These are phyloP conservation scores for Nematolebias whitei DNA, from an alignment of 2,113 vertebrate species.

Conservation along the genomic window DNA sequence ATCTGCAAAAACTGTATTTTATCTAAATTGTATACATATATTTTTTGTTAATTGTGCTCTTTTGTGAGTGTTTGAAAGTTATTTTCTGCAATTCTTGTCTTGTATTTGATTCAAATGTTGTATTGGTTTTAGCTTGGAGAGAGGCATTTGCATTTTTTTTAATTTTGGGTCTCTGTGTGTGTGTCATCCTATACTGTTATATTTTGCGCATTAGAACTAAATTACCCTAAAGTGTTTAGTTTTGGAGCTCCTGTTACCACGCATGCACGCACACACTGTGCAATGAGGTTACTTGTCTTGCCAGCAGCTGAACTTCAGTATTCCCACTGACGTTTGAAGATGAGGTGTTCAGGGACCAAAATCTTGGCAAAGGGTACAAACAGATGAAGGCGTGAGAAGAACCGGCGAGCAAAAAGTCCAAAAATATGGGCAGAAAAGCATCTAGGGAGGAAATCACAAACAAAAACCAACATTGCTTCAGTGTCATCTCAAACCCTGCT, in stretches of 20 bases:
- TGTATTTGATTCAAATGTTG: not conserved
- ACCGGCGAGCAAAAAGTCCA: not conserved
- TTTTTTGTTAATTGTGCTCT: no score
- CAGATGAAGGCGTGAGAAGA: conserved; percentile 8
- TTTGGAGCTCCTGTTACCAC: not conserved
- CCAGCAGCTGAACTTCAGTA: conserved; percentile 22
- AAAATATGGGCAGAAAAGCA: not conserved
- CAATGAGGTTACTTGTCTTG: conserved; percentile 22
- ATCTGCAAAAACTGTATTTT: no score
- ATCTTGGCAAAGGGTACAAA: not conserved
- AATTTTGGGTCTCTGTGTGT: no score
- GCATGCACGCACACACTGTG: conserved; percentile 12
- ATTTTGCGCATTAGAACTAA: not conserved
- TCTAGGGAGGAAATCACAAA: conserved; percentile 6
- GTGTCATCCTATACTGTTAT: not conserved
- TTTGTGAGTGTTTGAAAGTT: no score
- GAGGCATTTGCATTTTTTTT: not conserved
- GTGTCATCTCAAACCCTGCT: conserved; percentile 3
- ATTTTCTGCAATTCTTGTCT: no score
- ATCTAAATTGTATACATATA: no score
- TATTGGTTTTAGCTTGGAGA: not conserved
- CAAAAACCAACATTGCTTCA: conserved; percentile 12
- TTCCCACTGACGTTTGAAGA: conserved; percentile 33
- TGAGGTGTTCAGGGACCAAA: conserved; percentile 2
- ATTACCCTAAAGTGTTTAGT: not conserved